Evolutionary conservation across 2,888 invertebrate species (phyloP), one percentile per base, ranked within the genome.

Genomic region (Hirtodrosophila histrioides): DNA sequence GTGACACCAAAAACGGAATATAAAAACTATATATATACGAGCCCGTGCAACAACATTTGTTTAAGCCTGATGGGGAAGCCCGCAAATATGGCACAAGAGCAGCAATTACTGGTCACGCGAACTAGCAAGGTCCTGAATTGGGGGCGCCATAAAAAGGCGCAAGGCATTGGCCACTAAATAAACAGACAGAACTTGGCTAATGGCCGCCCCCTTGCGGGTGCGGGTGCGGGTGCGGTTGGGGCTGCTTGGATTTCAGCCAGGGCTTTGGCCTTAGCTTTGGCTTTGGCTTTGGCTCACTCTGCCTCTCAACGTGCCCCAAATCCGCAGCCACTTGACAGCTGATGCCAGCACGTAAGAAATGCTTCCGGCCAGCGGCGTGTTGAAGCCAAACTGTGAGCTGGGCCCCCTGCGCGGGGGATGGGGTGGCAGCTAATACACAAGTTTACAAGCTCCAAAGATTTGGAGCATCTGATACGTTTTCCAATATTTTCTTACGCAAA

Each of bases 101-200:
- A 62, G 82, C 86, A 87, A 86, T 86, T 86, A 88, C 72, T 69
- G 72, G 82, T 78, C 86, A 88, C 87, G 88, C 85, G 74, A 79
- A 55, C 66, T 49, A 8, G 27, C 11, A 9, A 27, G 43, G 31
- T 23, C 49, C 12, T 44, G 45, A 69, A 56, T 53, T 53, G 51
- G 12, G 39, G 54, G 48, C 49, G 50, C 69, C 75, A 75, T 84
- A 81, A 81, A 83, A 73, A 67, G 74, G 54, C 68, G 50, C 56
- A 67, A 71, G 69, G 64, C 62, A 66, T 55, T 57, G 80, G 64
- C 82, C 70, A 85, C 79, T 71, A 74, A 85, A 74, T 82, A 74
- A 85, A 82, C 77, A 70, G 53, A 65, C 37, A 55, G 43, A 51
- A 54, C 72, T 75, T 76, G 68, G 48, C 75, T 79, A 77, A 81